Percentiles rank a stretch among this genome's conserved stretches.
These are phyloP conservation scores for Diadema setosum DNA, from an alignment of 35 echinoderm and acorn worm genomes.

Conservation along the genomic window DNA sequence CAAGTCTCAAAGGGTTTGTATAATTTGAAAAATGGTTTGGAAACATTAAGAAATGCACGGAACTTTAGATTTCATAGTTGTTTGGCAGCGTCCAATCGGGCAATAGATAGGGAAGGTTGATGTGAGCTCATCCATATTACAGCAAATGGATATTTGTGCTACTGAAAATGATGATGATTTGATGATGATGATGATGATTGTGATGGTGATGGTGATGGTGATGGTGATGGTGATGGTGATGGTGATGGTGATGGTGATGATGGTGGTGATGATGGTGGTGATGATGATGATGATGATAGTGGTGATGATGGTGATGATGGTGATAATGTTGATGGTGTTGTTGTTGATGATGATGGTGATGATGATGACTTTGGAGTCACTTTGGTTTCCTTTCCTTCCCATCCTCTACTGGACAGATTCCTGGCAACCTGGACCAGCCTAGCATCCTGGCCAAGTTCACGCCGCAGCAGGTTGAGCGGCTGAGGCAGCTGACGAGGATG, in stretches of 20 bases:
- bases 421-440: background rate
- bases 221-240: background rate
- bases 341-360: background rate
- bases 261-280: background rate
- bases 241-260: background rate
- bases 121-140: too few species aligned
- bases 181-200: background rate
- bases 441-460: background rate
- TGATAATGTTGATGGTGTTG: background rate
- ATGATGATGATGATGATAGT: background rate
- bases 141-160: too few species aligned
- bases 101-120: too few species aligned
- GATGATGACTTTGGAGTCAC: too few species aligned
- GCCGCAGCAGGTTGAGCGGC: background rate
- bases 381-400: too few species aligned
- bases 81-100: too few species aligned
- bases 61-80: too few species aligned
- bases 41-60: too few species aligned
- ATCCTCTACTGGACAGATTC: background rate
- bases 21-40: too few species aligned
- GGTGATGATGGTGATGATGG: background rate
- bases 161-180: background rate
- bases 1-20: too few species aligned
- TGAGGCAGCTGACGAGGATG: background rate
- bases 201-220: background rate